Evolutionary conservation across 2,113 vertebrate genomes (phyloP).

Genomic region (Nanorana parkeri): DNA sequence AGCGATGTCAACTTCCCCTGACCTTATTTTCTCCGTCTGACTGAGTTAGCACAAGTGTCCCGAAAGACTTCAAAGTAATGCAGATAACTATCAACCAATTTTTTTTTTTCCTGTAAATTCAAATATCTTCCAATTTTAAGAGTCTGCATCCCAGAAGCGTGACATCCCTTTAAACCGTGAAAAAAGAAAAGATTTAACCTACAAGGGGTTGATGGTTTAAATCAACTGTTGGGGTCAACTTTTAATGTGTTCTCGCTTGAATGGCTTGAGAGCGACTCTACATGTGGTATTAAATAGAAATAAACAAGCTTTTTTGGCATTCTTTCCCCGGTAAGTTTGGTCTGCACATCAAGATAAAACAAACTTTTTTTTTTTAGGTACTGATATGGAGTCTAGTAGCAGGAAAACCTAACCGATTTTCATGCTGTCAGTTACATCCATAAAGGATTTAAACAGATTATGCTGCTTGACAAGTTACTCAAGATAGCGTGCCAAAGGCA

Average conservation of each 20-base stretch:
- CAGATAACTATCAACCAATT: not conserved
- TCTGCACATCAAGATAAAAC: not conserved
- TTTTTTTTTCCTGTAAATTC: not conserved
- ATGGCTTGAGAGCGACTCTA: not conserved
- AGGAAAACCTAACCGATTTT: slow-evolving; percentile 20
- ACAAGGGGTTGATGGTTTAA: not conserved
- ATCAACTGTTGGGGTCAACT: not conserved
- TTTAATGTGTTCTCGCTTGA: not conserved
- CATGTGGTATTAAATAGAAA: not conserved
- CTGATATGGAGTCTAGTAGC: slow-evolving; percentile 18
- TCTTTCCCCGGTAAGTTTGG: not conserved
- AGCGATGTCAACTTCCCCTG: not conserved
- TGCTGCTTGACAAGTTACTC: slow-evolving; percentile 30
- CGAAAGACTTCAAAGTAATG: slow-evolving; percentile 8
- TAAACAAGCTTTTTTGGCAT: not conserved
- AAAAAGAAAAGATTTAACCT: slow-evolving; percentile 1
- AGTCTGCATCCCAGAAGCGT: not conserved
- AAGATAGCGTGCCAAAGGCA: not conserved
- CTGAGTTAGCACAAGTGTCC: not conserved
- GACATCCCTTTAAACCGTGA: slow-evolving; percentile 6
- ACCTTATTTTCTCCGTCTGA: not conserved
- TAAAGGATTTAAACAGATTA: slow-evolving; percentile 45
- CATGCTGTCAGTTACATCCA: slow-evolving; percentile 22
- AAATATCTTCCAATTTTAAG: not conserved
- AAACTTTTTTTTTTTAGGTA: not conserved